phyloP scores from a whole-genome alignment of 37 sponge, comb jelly and placozoan species.

The Oopsacas minuta region DNA sequence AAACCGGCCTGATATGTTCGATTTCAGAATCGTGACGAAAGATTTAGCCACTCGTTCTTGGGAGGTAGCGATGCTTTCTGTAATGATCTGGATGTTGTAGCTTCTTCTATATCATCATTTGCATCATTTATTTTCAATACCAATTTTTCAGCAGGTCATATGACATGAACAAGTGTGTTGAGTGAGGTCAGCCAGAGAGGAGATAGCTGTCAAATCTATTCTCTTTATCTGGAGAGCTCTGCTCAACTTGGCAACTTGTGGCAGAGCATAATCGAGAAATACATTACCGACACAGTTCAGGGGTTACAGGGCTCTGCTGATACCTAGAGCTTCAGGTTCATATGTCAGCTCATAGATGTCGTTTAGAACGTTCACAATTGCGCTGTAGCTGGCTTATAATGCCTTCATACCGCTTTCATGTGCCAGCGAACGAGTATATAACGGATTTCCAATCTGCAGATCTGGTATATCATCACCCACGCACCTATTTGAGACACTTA shows the following conservation, averaged over 20 bases:
- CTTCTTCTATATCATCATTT: neutral
- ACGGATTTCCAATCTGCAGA: neutral
- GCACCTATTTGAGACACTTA: neutral
- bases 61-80: too few relatives aligned
- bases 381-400: neutral
- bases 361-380: neutral
- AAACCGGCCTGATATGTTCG: too few relatives aligned
- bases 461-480: neutral
- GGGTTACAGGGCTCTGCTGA: too few relatives aligned
- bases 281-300: neutral
- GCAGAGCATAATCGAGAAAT: neutral
- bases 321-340: neutral
- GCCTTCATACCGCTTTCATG: neutral
- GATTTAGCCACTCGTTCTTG: too few relatives aligned
- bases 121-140: neutral
- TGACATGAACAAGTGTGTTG: neutral
- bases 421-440: neutral
- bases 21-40: too few relatives aligned
- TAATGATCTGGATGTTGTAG: too few relatives aligned
- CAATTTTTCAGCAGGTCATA: neutral
- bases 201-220: neutral
- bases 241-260: neutral
- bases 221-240: neutral
- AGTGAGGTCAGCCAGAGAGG: neutral
- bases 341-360: neutral